Conservation (phyloP, 2,888 invertebrate genomes). For the Euphydryas editha region DNA sequence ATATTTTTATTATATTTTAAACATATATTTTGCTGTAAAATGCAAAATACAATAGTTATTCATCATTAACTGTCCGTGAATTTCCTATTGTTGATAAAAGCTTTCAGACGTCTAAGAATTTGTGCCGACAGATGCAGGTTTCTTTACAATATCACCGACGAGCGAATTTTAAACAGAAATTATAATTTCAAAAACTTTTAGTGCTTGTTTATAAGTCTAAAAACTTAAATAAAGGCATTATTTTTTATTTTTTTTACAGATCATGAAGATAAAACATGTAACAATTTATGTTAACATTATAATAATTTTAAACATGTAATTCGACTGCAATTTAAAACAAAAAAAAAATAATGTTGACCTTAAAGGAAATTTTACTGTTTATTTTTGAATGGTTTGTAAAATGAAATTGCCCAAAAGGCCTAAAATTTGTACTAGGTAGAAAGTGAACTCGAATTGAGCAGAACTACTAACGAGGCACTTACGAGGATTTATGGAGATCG, state of each 20-base stretch:
- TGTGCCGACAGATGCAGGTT: background rate
- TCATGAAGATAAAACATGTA: no score
- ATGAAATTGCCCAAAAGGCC: slow-evolving; percentile 36
- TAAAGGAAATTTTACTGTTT: background rate
- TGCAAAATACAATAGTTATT: background rate
- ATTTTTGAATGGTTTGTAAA: background rate
- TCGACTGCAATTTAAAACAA: background rate
- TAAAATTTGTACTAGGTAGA: slow-evolving; percentile 56
- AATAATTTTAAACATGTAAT: no score
- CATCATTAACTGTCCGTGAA: background rate
- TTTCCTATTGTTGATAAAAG: background rate
- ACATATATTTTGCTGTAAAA: background rate
- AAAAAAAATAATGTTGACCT: no score
- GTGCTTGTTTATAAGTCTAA: background rate
- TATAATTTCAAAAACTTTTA: background rate
- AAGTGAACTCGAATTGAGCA: slow-evolving; percentile 66
- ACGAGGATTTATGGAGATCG: slow-evolving; percentile 73
- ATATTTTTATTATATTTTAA: no score
- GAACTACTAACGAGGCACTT: slow-evolving; percentile 73
- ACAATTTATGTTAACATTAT: no score
- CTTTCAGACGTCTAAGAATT: background rate
- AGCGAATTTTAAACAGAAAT: background rate
- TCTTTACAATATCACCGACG: background rate
- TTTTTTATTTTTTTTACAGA: no score
- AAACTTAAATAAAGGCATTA: no score